Evolutionary conservation across 2,888 invertebrate genomes (phyloP).

Genomic region (Falcaria lacertinaria): DNA sequence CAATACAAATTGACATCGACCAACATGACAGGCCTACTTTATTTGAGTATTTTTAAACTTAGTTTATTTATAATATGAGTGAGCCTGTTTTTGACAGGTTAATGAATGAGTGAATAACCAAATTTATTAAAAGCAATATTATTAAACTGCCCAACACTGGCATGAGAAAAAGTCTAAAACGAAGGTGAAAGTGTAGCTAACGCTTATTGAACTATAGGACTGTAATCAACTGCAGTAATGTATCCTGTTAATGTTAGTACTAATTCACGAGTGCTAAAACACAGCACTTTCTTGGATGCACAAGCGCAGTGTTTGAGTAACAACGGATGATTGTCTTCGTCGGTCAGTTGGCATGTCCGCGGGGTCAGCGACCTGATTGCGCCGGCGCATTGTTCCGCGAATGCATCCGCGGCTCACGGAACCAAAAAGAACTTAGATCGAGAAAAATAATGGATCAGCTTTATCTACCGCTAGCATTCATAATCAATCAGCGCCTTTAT

Average conservation of each 20-base stretch:
- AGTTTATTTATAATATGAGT: too few species aligned
- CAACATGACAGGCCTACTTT: too few species aligned
- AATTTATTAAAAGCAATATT: not conserved
- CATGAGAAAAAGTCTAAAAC: not conserved
- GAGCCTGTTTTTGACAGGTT: too few species aligned
- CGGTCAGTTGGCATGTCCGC: slow-evolving; percentile 8
- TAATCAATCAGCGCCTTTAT: too few species aligned
- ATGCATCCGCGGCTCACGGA: slow-evolving; percentile 34
- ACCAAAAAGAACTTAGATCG: slow-evolving; percentile 12
- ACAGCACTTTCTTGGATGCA: slow-evolving; percentile 20
- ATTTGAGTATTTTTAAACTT: too few species aligned
- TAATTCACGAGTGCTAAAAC: slow-evolving; percentile 20
- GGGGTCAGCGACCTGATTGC: slow-evolving; percentile 33
- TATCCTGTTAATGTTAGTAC: slow-evolving; percentile 9
- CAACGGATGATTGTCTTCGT: slow-evolving; percentile 30
- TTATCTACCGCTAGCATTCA: not conserved
- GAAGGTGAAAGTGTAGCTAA: not conserved
- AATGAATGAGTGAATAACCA: not conserved
- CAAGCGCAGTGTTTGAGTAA: slow-evolving; percentile 27
- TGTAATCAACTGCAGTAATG: too few species aligned
- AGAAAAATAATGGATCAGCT: slow-evolving; percentile 11
- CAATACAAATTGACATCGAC: too few species aligned
- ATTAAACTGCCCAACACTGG: not conserved
- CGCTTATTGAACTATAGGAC: not conserved
- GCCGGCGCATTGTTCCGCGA: slow-evolving; percentile 50